These are phyloP conservation scores for Poeciliopsis turneri DNA, from an alignment of 2,797 vertebrate genomes.

Conservation along the genomic window DNA sequence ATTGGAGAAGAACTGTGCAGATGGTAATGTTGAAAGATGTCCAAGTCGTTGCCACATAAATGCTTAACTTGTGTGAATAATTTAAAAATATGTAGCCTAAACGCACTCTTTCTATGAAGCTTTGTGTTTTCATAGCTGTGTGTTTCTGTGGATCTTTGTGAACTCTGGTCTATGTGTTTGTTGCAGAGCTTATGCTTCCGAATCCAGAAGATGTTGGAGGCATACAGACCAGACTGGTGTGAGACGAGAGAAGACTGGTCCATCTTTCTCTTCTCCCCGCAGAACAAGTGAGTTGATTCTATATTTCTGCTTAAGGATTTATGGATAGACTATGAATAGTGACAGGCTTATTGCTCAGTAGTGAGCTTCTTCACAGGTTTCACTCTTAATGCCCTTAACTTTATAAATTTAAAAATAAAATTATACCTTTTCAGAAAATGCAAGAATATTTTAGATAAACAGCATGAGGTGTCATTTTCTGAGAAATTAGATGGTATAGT, in stretches of 20 bases:
- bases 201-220: constrained; percentile 96
- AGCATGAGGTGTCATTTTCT: background rate
- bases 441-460: background rate
- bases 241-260: constrained; percentile 95
- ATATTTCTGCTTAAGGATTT: background rate
- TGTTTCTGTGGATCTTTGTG: constrained; percentile 8
- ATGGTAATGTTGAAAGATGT: constrained; percentile 64
- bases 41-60: constrained; percentile 54
- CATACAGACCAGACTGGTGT: constrained; percentile 95
- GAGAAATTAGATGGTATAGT: background rate
- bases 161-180: constrained; percentile 9
- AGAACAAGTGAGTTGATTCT: constrained; percentile 88
- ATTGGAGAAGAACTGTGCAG: constrained; percentile 51
- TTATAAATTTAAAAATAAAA: background rate
- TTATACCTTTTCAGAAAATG: background rate
- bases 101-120: background rate
- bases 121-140: constrained; percentile 14
- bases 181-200: constrained; percentile 93
- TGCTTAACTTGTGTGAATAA: constrained; percentile 61
- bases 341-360: background rate
- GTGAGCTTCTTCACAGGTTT: background rate
- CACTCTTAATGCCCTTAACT: background rate
- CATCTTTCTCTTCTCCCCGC: constrained; percentile 95
- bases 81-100: constrained; percentile 40
- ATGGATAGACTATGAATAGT: background rate